Evolutionary conservation across 2,113 vertebrate species (phyloP), one percentile per base, ranked within the genome.

Genomic region (Oryzias celebensis): DNA sequence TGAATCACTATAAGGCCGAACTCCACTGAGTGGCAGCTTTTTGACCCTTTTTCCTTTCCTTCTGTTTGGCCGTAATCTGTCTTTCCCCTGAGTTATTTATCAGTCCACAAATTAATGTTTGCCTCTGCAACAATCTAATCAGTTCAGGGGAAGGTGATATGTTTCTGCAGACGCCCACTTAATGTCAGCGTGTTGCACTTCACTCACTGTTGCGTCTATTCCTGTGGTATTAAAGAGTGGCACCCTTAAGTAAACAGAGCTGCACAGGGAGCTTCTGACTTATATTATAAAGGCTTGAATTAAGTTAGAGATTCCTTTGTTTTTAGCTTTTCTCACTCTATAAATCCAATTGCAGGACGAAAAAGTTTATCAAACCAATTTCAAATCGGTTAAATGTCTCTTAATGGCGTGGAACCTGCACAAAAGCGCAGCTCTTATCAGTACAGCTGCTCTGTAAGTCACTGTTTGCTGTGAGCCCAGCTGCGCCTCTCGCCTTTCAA

Each of bases 101-200:
- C 49, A 14, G 62, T 41, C 5, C 2, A 59, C 15, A 62, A 53
- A 49, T 69, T 77, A 22, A 73, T 54, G 68, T 77, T 75, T 67
- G 69, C 78, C 54, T 68, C 51, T 77, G 74, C 63, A 72, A 45
- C 51, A 68, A 43, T 70, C 65, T 81, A 55, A 88, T 73, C 71
- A 72, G 73, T 51, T 52, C 65, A 76, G 77, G 65, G 73, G 83
- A 84, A 86, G 79, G 81, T 65, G 58, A 77, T 63, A 54, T 70
- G 62, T 71, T 78, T 81, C 64, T 81, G 83, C 82, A 83, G 66
- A 84, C 84, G 77, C 86, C 86, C 80, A 88, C 86, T 73, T 70
- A 15, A 61, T 85, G 81, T 82, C 44, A 62, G 74, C 82, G 58
- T 80, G 54, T 75, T 15, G 24, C 68, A 64, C 62, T 70, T 75